Base-by-base conservation (phyloP, 2,797 vertebrate species). In the Paramormyrops hopkinsi region DNA sequence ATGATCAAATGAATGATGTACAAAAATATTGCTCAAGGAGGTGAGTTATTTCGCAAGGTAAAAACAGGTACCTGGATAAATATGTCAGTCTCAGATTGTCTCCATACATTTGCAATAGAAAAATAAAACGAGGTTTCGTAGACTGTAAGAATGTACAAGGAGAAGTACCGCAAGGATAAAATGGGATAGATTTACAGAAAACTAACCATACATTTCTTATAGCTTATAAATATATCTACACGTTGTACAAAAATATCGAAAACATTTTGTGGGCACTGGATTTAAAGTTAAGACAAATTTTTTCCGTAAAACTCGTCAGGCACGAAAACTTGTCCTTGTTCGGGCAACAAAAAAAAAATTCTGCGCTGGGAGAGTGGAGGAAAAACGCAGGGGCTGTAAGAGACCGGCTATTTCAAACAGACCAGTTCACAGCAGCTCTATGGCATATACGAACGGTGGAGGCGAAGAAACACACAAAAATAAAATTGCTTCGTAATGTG, bases 191-290 rank as follows among this genome's bases (percentile, higher is more conserved):
- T 97, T 96, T 97, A 97, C 96, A 97, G 95, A 92, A 95, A 94
- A 95, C 93, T 94, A 95, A 94, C 92, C 92, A 92, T 92, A 89
- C 95, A 95, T 96, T 95, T 94, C 93, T 96, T 95, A 95, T 97
- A 96, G 97, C 96, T 98, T 96, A 98, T 98, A 98, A 98, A 98
- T 97, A 97, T 96, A 96, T 97, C 96, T 98, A 96, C 96, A 97
- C 94, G 96, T 93, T 93, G 94, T 97, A 97, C 94, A 97, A 97
- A 98, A 97, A 97, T 96, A 97, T 94, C 95, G 88, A 95, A 95
- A 94, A 95, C 94, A 95, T 96, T 94, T 93, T 95, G 93, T 91
- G 95, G 96, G 95, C 95, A 95, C 93, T 95, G 95, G 93, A 93
- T 94, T 92, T 93, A 92, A 93, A 79, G 93, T 93, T 93, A 90